A percentile compares a stretch with the other conserved stretches of the same genome.
phyloP scores from a whole-genome alignment of 2,888 invertebrate genomes.

The Stramonita haemastoma region DNA sequence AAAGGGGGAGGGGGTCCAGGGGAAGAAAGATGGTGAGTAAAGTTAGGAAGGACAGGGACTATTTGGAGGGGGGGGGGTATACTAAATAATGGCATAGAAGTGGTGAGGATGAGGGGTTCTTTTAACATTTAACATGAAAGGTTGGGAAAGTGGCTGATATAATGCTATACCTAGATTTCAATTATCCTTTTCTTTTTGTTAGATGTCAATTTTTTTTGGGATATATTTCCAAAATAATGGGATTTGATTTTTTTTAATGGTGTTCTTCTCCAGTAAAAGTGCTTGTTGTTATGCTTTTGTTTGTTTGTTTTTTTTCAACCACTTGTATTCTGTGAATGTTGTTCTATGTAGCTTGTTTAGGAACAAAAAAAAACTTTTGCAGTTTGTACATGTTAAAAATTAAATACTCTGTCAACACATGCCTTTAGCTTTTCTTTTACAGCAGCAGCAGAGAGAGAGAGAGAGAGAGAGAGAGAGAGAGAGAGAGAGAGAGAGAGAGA shows the following conservation, averaged over 20 bases:
- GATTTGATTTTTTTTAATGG: neutral
- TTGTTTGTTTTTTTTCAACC: neutral
- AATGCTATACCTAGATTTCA: neutral
- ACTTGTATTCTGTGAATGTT: constrained; percentile 23
- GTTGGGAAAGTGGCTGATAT: no score
- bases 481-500: neutral
- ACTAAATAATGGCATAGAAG: no score
- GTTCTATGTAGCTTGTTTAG: constrained; percentile 6
- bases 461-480: no score
- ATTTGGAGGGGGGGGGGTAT: no score
- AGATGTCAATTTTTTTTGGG: neutral
- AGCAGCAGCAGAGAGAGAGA: neutral
- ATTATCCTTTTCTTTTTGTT: neutral
- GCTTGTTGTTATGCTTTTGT: no score
- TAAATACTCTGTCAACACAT: neutral
- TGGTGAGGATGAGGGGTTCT: no score
- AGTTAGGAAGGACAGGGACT: no score
- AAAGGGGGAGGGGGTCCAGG: no score
- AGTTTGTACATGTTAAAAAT: constrained; percentile 10
- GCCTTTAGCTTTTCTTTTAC: neutral
- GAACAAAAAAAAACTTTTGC: neutral
- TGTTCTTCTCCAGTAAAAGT: neutral
- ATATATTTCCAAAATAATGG: neutral
- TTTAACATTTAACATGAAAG: no score
- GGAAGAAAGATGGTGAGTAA: no score